Evolutionary conservation across 2,888 invertebrate genomes (phyloP), one percentile per base, ranked within the genome.

Genomic region (Gisinianus flammeolus): DNA sequence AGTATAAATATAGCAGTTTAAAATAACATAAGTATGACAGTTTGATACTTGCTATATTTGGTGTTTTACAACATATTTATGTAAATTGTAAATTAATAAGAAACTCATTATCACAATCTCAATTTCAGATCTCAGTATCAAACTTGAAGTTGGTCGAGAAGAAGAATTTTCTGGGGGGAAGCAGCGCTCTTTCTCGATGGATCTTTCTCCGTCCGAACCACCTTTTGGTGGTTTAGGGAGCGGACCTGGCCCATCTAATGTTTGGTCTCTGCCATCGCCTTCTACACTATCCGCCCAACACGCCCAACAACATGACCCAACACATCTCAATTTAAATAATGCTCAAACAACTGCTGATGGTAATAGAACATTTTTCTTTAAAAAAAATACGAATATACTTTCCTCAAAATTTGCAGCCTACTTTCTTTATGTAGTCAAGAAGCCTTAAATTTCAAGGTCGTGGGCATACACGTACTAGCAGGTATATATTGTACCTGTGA

Each of bases 51-150:
- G n/a, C n/a, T n/a, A n/a, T n/a, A n/a, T n/a, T n/a, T n/a, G n/a
- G n/a, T n/a, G n/a, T n/a, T n/a, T n/a, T n/a, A n/a, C n/a, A n/a
- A n/a, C n/a, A n/a, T n/a, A n/a, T n/a, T n/a, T n/a, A n/a, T n/a
- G n/a, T n/a, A n/a, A n/a, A n/a, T n/a, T n/a, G n/a, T n/a, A n/a
- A n/a, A n/a, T n/a, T n/a, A n/a, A n/a, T n/a, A n/a, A n/a, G n/a
- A n/a, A n/a, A n/a, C n/a, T n/a, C n/a, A n/a, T n/a, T n/a, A n/a
- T n/a, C n/a, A n/a, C n/a, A n/a, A n/a, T n/a, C n/a, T n/a, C n/a
- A n/a, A n/a, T 26, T 64, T 3, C 89, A 92, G 93, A 94, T 89
- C 90, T 94, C 88, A 91, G 93, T 86, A 92, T 93, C 86, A 93
- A 93, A 87, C 91, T 90, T 87, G 92, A 92, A 87, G 83, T 83